A percentile compares a stretch with the other conserved stretches of the same genome.
Conservation (phyloP, 2,113 vertebrate species). For the Pontoporia blainvillei region DNA sequence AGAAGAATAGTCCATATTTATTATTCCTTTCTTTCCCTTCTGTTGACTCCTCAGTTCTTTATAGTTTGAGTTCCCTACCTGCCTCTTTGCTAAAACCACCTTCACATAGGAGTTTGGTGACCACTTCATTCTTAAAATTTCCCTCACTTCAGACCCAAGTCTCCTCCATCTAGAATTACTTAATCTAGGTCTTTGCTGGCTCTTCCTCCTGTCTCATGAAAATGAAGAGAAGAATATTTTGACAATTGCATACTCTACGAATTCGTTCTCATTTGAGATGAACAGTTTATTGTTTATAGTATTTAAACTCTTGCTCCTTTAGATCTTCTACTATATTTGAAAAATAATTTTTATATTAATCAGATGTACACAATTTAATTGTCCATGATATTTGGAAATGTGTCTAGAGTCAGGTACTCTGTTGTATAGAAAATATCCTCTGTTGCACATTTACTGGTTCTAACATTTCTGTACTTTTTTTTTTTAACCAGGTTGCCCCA, state of each 20-base stretch:
- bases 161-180: neutral
- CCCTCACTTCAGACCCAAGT: neutral
- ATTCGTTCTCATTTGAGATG: neutral
- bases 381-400: neutral
- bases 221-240: neutral
- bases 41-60: neutral
- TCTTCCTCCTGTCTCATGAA: neutral
- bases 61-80: neutral
- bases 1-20: neutral
- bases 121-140: neutral
- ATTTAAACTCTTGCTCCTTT: neutral
- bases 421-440: neutral
- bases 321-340: neutral
- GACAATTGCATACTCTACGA: neutral
- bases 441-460: neutral
- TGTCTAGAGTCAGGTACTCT: neutral
- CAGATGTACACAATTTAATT: neutral
- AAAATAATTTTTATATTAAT: neutral
- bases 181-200: neutral
- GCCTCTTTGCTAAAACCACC: neutral
- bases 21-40: neutral
- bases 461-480: neutral
- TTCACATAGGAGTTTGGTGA: neutral
- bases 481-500: slow-evolving; percentile 88
- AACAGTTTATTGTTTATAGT: neutral